These are phyloP conservation scores for Oscarella lobularis DNA, from an alignment of 37 sponge, comb jelly and placozoan species.

Conservation along the genomic window DNA sequence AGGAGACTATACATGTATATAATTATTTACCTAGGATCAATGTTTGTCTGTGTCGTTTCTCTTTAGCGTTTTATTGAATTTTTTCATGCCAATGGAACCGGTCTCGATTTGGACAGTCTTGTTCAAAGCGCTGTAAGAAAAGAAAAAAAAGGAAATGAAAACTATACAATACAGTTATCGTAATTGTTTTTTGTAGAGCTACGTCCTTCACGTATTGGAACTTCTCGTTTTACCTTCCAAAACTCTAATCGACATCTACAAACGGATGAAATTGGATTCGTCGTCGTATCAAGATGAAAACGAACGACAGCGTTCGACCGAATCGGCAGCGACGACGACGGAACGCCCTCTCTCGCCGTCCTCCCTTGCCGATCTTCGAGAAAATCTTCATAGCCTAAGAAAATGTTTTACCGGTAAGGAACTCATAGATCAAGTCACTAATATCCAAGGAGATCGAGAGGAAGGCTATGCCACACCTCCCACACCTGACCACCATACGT, in stretches of 20 bases:
- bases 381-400: not conserved
- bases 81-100: not conserved
- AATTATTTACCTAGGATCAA: not conserved
- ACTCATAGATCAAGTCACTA: not conserved
- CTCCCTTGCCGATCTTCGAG: not conserved
- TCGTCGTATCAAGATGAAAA: too few relatives aligned
- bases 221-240: not conserved
- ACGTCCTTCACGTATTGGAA: not conserved
- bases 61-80: not conserved
- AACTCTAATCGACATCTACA: not conserved
- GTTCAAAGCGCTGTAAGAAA: not conserved
- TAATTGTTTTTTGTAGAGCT: too few relatives aligned
- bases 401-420: not conserved
- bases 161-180: too few relatives aligned
- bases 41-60: not conserved
- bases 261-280: too few relatives aligned
- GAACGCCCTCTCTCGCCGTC: too few relatives aligned
- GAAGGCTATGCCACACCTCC: too few relatives aligned
- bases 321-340: too few relatives aligned
- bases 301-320: too few relatives aligned
- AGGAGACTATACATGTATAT: too few relatives aligned
- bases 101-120: not conserved
- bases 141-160: not conserved
- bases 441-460: too few relatives aligned
- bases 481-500: too few relatives aligned